Evolutionary conservation across 2,113 vertebrate species (phyloP).

Genomic region (Dendropsophus ebraccatus): DNA sequence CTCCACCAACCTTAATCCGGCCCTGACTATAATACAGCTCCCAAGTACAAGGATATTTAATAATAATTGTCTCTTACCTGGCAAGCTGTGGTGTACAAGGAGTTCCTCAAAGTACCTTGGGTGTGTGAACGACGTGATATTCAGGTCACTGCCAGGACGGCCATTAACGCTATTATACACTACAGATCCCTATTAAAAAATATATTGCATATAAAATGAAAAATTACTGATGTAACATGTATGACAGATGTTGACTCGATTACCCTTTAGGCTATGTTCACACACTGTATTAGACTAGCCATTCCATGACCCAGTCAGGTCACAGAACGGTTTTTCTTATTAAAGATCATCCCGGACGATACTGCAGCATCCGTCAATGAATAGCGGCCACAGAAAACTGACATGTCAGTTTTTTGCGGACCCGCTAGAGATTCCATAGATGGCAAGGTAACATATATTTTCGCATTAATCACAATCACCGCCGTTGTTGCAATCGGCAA

Average conservation of each 20-base stretch:
- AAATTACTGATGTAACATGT: background rate
- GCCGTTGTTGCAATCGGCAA: no score
- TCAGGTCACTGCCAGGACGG: constrained; percentile 64
- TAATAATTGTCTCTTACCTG: constrained; percentile 72
- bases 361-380: no score
- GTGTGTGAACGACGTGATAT: constrained; percentile 62
- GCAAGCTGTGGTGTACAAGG: constrained; percentile 64
- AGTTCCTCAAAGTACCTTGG: constrained; percentile 61
- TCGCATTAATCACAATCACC: no score
- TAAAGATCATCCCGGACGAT: no score
- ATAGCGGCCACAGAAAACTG: no score
- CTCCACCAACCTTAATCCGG: no score
- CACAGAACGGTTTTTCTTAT: no score
- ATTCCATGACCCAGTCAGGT: no score
- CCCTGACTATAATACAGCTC: background rate
- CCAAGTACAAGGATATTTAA: background rate
- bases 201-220: background rate
- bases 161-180: constrained; percentile 73
- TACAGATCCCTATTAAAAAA: constrained; percentile 68
- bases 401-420: no score
- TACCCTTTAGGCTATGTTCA: background rate
- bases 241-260: background rate
- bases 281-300: no score
- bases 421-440: no score
- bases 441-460: no score